Conservation (phyloP, 1,140 invertebrate genomes). For the Cotesia glomerata region DNA sequence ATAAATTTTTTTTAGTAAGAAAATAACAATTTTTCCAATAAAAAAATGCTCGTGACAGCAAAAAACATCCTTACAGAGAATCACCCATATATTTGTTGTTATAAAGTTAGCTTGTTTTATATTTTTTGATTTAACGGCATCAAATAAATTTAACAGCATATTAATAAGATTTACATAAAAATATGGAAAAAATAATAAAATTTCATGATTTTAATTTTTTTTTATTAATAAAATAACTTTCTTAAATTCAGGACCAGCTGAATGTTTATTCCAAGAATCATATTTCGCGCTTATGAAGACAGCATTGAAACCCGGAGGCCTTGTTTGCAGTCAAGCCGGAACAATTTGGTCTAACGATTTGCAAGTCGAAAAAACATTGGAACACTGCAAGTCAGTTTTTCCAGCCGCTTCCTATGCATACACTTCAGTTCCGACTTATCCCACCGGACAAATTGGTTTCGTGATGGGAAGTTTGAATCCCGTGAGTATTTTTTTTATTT, state of each 20-base stretch:
- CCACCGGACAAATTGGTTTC: conserved; percentile 95
- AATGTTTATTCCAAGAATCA: conserved; percentile 77
- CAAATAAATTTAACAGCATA: no score
- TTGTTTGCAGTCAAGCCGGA: conserved; percentile 93
- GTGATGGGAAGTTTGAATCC: conserved; percentile 72
- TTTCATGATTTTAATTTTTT: no score
- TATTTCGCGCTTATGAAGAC: conserved; percentile 89
- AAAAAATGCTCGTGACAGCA: no score
- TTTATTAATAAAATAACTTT: no score
- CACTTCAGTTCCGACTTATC: conserved; percentile 91
- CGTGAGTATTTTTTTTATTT: conserved; percentile 41
- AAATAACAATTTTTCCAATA: no score
- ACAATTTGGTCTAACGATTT: conserved; percentile 88
- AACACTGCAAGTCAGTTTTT: conserved; percentile 79
- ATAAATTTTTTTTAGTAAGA: no score
- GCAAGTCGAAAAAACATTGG: conserved; percentile 77
- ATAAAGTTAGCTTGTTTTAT: no score
- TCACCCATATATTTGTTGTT: no score
- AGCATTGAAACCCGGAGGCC: conserved; percentile 83
- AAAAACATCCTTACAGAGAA: no score
- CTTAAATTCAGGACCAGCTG: conserved; percentile 68
- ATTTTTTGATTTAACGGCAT: no score
- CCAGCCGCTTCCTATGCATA: conserved; percentile 79
- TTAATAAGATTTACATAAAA: no score
- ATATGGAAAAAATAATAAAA: no score